A percentile compares a stretch with the other conserved stretches of the same genome.
Conservation (phyloP, 2,113 vertebrate species). For the Rafetus swinhoei region DNA sequence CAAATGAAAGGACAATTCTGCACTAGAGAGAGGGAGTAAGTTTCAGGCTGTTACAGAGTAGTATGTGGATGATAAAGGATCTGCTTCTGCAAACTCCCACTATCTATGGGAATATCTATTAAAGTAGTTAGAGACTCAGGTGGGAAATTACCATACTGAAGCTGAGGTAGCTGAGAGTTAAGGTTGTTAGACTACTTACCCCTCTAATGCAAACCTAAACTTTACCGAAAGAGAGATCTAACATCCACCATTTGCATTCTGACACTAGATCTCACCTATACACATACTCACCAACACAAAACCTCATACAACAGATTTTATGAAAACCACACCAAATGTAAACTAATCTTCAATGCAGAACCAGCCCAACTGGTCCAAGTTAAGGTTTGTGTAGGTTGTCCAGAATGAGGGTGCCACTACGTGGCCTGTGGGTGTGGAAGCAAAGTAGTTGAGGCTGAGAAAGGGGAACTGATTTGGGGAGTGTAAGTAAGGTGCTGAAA, state of each 20-base stretch:
- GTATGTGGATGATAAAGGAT: neutral
- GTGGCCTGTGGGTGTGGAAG: slow-evolving; percentile 52
- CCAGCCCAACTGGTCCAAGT: neutral
- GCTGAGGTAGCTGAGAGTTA: slow-evolving; percentile 21
- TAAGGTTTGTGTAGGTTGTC: slow-evolving; percentile 55
- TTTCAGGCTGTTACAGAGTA: slow-evolving; percentile 36
- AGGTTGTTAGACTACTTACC: slow-evolving; percentile 36
- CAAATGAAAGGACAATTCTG: neutral
- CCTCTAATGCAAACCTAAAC: neutral
- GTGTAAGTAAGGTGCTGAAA: slow-evolving; percentile 3
- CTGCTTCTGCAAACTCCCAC: slow-evolving; percentile 14
- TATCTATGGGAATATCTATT: slow-evolving; percentile 53
- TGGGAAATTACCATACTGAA: slow-evolving; percentile 11
- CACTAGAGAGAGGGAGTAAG: slow-evolving; percentile 21
- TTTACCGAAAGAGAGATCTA: neutral
- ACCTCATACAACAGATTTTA: neutral
- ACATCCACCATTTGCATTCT: neutral
- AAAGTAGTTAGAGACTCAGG: neutral
- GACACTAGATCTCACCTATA: neutral
- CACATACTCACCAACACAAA: neutral
- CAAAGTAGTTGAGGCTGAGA: neutral
- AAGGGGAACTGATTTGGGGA: slow-evolving; percentile 22
- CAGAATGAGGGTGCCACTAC: slow-evolving; percentile 49
- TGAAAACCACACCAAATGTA: neutral
- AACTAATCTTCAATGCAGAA: neutral